A percentile compares a stretch with the other conserved stretches of the same genome.
Evolutionary conservation across 2,888 invertebrate species (phyloP).

Genomic region (Pseudococcus jackbeardsleyi): DNA sequence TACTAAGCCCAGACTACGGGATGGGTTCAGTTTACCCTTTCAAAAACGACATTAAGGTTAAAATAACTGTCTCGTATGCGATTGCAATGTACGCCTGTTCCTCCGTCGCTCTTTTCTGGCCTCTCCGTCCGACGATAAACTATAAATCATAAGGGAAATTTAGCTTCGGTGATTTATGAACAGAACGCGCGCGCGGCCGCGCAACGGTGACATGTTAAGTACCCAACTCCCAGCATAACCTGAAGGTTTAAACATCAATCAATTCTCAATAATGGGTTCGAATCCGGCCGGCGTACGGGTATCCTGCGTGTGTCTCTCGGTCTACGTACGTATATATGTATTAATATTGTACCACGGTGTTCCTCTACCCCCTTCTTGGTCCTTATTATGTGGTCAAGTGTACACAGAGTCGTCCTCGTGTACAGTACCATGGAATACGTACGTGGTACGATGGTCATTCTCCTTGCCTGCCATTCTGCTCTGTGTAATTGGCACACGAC

Average conservation of each 20-base stretch:
- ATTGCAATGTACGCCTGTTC: background rate
- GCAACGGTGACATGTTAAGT: constrained; percentile 50
- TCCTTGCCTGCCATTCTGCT: background rate
- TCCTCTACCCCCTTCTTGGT: too few species aligned
- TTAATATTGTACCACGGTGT: background rate
- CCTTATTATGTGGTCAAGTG: too few species aligned
- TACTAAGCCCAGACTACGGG: background rate
- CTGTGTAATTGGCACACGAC: background rate
- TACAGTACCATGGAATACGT: too few species aligned
- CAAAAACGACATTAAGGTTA: constrained; percentile 32
- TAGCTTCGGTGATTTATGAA: constrained; percentile 50
- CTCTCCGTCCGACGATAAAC: background rate
- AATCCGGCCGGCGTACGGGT: background rate
- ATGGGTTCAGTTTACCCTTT: background rate
- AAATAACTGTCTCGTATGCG: constrained; percentile 45
- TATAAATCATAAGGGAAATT: constrained; percentile 51
- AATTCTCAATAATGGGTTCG: constrained; percentile 50
- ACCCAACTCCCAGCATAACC: constrained; percentile 48
- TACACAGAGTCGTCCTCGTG: background rate
- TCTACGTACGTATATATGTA: background rate
- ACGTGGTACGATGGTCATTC: background rate
- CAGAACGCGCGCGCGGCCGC: constrained; percentile 5
- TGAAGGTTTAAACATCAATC: constrained; percentile 55
- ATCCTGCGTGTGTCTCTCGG: background rate
- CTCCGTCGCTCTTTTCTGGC: background rate